phyloP scores from a whole-genome alignment of 1,140 invertebrate genomes.

The Bombyx mori region ASM3026992v2 NC_085123.1:16763501-16764000 shows the following conservation, averaged over 20 bases:
- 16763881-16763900: slow-evolving; percentile 94
- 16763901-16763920: slow-evolving; percentile 1
- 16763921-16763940: too few relatives aligned
- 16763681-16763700: neutral
- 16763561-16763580: too few relatives aligned
- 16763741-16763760: slow-evolving; percentile 91
- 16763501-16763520: too few relatives aligned
- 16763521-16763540: too few relatives aligned
- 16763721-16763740: slow-evolving; percentile 78
- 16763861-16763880: slow-evolving; percentile 88
- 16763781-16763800: slow-evolving; percentile 95
- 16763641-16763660: too few relatives aligned
- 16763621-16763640: too few relatives aligned
- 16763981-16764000: too few relatives aligned
- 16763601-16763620: too few relatives aligned
- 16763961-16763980: too few relatives aligned
- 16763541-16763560: too few relatives aligned
- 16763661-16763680: neutral
- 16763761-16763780: slow-evolving; percentile 97
- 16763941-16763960: too few relatives aligned
- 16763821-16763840: slow-evolving; percentile 88
- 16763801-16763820: slow-evolving; percentile 81
- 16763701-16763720: neutral
- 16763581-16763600: too few relatives aligned
- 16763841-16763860: slow-evolving; percentile 90